Conservation (phyloP, 2,888 invertebrate genomes). For the Fissipunctia ypsillon region DNA sequence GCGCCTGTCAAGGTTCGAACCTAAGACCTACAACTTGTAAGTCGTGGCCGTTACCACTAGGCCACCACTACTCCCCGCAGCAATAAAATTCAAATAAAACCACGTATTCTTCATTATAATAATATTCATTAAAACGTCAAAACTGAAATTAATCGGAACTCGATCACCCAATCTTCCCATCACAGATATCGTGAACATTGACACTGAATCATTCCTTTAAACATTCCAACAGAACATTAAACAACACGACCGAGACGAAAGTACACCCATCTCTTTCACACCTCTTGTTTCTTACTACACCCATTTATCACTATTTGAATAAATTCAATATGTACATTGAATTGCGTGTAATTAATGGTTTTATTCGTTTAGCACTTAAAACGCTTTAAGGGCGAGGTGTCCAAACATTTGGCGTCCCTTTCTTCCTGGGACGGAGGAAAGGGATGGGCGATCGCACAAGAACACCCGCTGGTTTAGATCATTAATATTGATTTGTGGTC, state of each 20-base stretch:
- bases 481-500: conserved; percentile 92
- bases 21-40: too few relatives aligned
- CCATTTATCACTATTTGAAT: conserved; percentile 91
- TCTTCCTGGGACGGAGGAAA: conserved; percentile 70
- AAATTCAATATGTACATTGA: conserved; percentile 91
- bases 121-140: conserved; percentile 65
- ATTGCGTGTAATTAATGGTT: conserved; percentile 90
- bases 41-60: too few relatives aligned
- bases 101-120: conserved; percentile 32
- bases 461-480: conserved; percentile 89
- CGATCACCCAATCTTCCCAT: conserved; percentile 61
- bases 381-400: conserved; percentile 89
- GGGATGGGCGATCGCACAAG: conserved; percentile 76
- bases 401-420: conserved; percentile 83
- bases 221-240: conserved; percentile 76
- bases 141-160: conserved; percentile 64
- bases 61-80: too few relatives aligned
- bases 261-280: conserved; percentile 76
- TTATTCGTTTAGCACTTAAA: conserved; percentile 91
- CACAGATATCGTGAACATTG: conserved; percentile 70
- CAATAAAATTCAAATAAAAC: conserved; percentile 28
- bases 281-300: conserved; percentile 84
- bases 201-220: conserved; percentile 77
- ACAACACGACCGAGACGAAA: conserved; percentile 58
- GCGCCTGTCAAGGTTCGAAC: not conserved